These are phyloP conservation scores for Hypocryptadius cinnamomeus DNA, from an alignment of 2,113 vertebrate genomes.

Conservation along the genomic window DNA sequence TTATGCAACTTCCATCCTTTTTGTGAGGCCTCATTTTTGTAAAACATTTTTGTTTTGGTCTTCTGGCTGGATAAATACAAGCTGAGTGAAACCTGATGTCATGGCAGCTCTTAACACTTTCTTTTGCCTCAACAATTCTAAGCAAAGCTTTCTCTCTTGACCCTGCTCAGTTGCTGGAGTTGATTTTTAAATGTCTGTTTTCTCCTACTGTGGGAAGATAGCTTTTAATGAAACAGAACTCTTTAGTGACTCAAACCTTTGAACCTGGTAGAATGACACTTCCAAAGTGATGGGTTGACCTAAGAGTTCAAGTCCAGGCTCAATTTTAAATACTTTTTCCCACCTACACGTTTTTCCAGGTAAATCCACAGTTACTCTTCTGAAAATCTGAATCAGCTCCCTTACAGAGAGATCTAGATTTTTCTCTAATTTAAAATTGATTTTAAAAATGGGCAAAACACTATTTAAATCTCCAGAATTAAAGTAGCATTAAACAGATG, in stretches of 20 bases:
- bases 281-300: not conserved
- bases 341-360: not conserved
- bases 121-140: not conserved
- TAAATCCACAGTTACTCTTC: not conserved
- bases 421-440: not conserved
- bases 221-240: not conserved
- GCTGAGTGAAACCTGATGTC: not conserved
- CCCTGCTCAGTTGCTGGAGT: not conserved
- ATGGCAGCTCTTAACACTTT: not conserved
- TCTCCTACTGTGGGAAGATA: not conserved
- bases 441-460: not conserved
- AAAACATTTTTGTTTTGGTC: not conserved
- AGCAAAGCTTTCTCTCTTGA: not conserved
- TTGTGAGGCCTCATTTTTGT: constrained; percentile 2
- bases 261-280: not conserved
- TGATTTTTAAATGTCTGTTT: not conserved
- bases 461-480: not conserved
- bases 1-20: constrained; percentile 2
- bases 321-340: not conserved
- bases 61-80: not conserved
- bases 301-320: not conserved
- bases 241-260: not conserved
- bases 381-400: not conserved
- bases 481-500: not conserved
- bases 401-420: not conserved